These are phyloP conservation scores for Venustoraphidia nigricollis DNA, from an alignment of 2,888 invertebrate genomes.

Conservation along the genomic window DNA sequence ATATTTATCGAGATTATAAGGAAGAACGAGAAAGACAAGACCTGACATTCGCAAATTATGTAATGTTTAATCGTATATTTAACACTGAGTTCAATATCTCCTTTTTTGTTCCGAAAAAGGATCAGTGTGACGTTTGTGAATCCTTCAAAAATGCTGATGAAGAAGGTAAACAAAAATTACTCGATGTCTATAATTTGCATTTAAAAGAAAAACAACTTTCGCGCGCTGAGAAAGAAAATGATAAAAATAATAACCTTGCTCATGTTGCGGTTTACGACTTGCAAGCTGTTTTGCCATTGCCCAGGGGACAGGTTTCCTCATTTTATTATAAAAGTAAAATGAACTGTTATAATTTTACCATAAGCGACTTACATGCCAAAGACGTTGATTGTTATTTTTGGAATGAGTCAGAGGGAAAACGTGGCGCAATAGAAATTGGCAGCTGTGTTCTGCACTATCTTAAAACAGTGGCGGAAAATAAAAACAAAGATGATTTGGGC, in stretches of 20 bases:
- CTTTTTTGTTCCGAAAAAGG: conserved; percentile 11
- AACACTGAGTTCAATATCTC: conserved; percentile 10
- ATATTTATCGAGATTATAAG: conserved; percentile 14
- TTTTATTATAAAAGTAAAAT: not conserved
- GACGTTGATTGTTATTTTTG: too few species aligned
- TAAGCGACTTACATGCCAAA: not conserved
- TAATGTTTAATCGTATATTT: conserved; percentile 9
- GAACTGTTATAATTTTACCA: not conserved
- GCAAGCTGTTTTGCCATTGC: not conserved
- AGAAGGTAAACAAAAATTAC: conserved; percentile 9
- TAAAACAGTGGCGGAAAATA: too few species aligned
- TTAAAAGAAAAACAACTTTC: too few species aligned
- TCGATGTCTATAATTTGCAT: not conserved
- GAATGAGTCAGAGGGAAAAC: too few species aligned
- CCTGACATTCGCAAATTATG: conserved; percentile 4
- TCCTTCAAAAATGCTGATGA: conserved; percentile 9
- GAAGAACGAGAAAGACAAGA: conserved; percentile 7
- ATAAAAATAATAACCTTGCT: too few species aligned
- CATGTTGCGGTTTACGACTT: too few species aligned
- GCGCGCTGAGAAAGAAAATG: too few species aligned
- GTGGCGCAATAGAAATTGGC: too few species aligned
- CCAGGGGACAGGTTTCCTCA: not conserved
- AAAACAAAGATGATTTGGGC: conserved; percentile 8
- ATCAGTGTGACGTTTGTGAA: conserved; percentile 11
- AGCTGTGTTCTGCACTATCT: too few species aligned